Base-by-base conservation (phyloP, 2,113 vertebrate genomes). In the Nannospalax galili region DNA sequence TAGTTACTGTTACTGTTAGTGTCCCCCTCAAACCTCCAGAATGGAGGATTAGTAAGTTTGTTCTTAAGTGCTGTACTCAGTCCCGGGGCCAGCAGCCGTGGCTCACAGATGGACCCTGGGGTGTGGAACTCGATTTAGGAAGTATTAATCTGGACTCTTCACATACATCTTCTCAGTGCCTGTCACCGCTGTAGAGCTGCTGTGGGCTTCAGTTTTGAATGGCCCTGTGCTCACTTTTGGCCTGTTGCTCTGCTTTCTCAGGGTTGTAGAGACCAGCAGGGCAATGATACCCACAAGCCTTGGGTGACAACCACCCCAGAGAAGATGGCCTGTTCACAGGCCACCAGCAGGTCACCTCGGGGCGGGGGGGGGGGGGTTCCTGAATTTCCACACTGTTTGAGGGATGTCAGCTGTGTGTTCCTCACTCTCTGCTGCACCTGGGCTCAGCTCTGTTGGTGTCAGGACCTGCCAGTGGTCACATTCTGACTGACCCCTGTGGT, bases 81-180 rank as follows among this genome's bases (percentile, higher is more conserved):
- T 1, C 9, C 3, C 0, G 45, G 20, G 16, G 6, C 1, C 14
- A 11, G 56, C 0, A 58, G 77, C n/a, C 10, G 15, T 32, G 35
- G 40, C 19, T 70, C 58, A 4, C 0, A 0, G 89, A 14, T 5
- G 9, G 65, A 26, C 35, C 7, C 42, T 20, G 3, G 26, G 16
- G 20, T 17, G 0, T 0, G 1, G 35, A 8, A 73, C 32, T 60
- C n/a, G 26, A 62, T 16, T 6, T 28, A 74, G 72, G 56, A 0
- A 7, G 11, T 88, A 30, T 48, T 5, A 56, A 85, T 1, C 0
- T 20, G 52, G n/a, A 12, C 11, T 35, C 4, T 3, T 12, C 0
- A 22, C 42, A 19, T 10, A 3, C 0, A 0, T 0, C 1, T 15
- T 22, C 52, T 3, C 2, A 58, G 19, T 24, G 16, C 3, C 30